These are phyloP conservation scores for Lasioglossum villosulum DNA, from an alignment of 2,888 invertebrate genomes.

Conservation along the genomic window DNA sequence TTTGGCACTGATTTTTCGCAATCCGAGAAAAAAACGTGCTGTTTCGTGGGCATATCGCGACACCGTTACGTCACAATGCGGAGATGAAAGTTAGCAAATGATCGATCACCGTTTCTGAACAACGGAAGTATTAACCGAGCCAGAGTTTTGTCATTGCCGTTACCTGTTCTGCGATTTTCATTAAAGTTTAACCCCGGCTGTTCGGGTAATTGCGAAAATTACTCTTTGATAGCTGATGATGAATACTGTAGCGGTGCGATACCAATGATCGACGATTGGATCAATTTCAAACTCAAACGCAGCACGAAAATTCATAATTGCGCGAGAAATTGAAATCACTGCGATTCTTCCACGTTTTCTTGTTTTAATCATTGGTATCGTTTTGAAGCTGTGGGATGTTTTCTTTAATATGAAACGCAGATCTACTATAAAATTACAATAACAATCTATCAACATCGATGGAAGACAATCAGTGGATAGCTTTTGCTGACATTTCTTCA, in stretches of 20 bases:
- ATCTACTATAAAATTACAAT: too few relatives aligned
- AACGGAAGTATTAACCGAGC: slow-evolving; percentile 50
- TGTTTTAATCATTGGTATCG: not conserved
- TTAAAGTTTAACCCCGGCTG: not conserved
- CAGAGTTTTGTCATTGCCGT: slow-evolving; percentile 31
- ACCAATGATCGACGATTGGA: not conserved
- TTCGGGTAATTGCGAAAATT: not conserved
- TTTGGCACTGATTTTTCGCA: slow-evolving; percentile 35
- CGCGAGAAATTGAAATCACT: not conserved
- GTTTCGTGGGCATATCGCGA: slow-evolving; percentile 28
- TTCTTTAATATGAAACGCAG: not conserved
- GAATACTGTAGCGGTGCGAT: not conserved
- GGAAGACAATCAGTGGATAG: too few relatives aligned
- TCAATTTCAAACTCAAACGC: not conserved
- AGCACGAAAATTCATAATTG: not conserved
- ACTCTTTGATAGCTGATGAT: not conserved
- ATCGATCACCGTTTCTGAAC: slow-evolving; percentile 66
- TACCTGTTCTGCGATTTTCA: not conserved
- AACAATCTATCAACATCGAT: too few relatives aligned
- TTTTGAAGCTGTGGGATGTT: not conserved
- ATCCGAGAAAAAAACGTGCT: slow-evolving; percentile 53
- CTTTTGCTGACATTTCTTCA: too few relatives aligned
- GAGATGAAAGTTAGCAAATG: slow-evolving; percentile 62
- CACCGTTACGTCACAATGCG: slow-evolving; percentile 69
- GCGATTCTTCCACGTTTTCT: not conserved